Evolutionary conservation across 2,888 invertebrate species (phyloP), one percentile per base, ranked within the genome.

Genomic region (Galerucella pusilla): DNA sequence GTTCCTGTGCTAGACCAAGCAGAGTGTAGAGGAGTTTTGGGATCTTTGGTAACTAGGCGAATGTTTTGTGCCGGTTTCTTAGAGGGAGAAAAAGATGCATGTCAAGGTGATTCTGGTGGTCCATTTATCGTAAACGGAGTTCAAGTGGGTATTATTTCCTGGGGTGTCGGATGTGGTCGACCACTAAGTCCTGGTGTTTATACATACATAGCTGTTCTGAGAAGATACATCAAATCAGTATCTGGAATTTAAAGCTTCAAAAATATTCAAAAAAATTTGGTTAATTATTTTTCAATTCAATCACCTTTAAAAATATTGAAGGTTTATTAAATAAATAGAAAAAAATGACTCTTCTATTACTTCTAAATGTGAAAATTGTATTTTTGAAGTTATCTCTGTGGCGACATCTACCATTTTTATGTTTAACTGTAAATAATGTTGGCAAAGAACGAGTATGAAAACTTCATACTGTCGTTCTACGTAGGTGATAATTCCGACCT

Each of bases 1-100:
- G 79, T 81, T 25, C 80, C 80, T 6, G 63, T 20, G 20, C 20
- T 20, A 20, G 20, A 20, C 20, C 20, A 20, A 20, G 20, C 20
- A 20, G 20, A 20, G 20, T 20, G 20, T 20, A 20, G 20, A 1
- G 20, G 20, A 20, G 20, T 20, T 20, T 20, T 20, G 20, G 20
- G 20, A 20, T 20, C 20, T 20, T 20, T 20, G 20, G 20, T 20
- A 1, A 20, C 20, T 20, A 20, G 20, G 20, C 20, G 20, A 20
- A 20, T 20, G 20, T 20, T 20, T 20, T 20, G 20, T 20, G 20
- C 20, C 20, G 20, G 91, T 54, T 90, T 90, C 80, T 88, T 90
- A 79, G 86, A 90, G 20, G 89, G 89, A 3, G 90, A 91, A 59
- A 90, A 90, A 71, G 83, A 83, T 66, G 72, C 80, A 10, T 84